Evolutionary conservation across 2,113 vertebrate species (phyloP), one percentile per base, ranked within the genome.

Genomic region (Heterocephalus glaber): DNA sequence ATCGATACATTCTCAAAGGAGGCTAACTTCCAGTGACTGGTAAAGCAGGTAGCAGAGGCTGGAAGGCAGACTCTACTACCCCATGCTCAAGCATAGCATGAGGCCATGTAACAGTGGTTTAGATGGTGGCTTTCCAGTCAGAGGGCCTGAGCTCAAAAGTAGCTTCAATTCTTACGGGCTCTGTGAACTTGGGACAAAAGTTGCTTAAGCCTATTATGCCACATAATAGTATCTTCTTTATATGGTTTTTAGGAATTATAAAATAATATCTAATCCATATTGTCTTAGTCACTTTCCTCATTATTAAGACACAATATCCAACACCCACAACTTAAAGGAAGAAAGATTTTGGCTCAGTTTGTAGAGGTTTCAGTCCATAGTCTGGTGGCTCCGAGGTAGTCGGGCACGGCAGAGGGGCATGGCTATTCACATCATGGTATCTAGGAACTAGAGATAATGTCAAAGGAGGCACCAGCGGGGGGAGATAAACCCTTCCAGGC

Each of bases 181-280:
- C 76, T 30, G 11, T 60, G 82, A 92, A 94, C 28, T 26, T 26
- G 3, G 52, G 22, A 77, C 41, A 89, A 91, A 77, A 77, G 81
- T 74, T 81, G n/a, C 41, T 63, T 35, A 58, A 82, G 49, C 19
- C 41, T 44, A 66, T 52, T 76, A 56, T 11, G 60, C 13, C 80
- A 49, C 19, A 22, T 56, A 89, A 72, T 0, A 70, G 12, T 61
- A 80, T n/a, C 6, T 81, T 65, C 84, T 95, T 81, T 74, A n/a
- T 63, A 52, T 41, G 2, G 66, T 60, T 94, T 66, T 91, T 80
- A 76, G 17, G 9, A 95, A 63, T 88, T 91, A 97, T 88, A 84
- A 92, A 95, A 28, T 61, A 63, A 94, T 66, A 41, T 72, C 41
- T 89, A 90, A 65, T 35, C 22, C 65, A 4, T 20, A 17, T 17